Evolutionary conservation across 2,888 invertebrate genomes (phyloP), one percentile per base, ranked within the genome.

Genomic region (Calliphora vomitoria): DNA sequence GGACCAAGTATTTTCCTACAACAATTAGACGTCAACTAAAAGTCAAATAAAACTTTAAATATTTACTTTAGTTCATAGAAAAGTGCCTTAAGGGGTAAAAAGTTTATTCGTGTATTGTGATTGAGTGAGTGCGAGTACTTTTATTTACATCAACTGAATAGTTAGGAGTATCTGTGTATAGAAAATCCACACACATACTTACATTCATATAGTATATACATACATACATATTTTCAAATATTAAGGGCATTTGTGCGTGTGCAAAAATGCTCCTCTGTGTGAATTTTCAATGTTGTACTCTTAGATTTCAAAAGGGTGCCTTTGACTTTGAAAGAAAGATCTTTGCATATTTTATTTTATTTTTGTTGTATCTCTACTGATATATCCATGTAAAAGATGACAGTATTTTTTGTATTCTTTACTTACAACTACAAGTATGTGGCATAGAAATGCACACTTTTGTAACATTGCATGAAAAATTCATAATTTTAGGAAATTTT

Each of bases 1-100:
- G 89, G 89, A 89, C 89, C 86, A 90, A 91, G 89, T 90, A 89
- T 91, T 90, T 90, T 90, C 89, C 89, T 90, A 89, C 90, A 80
- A 71, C 80, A 91, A 92, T 92, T 91, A 92, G 91, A 89, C 90
- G 78, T 87, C 81, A 88, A 85, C 82, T 86, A 69, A 79, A 89
- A 88, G 86, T 86, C 87, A 89, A 86, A 88, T 82, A 88, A 72
- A 86, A 91, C 89, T 88, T 89, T 89, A 92, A 91, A 91, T 90
- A 91, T 86, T 86, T 83, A 83, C 74, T 55, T 91, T 89, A 90
- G 89, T 90, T 91, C 85, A 89, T 86, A 74, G 69, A 89, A 90
- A 89, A 89, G 89, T 91, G 84, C 90, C 89, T 91, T 88, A 74
- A 83, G 81, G 80, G 68, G 53, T 60, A 68, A 82, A 82, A 85